Conservation (phyloP, 2,888 invertebrate genomes). For the Amiota minor region DNA sequence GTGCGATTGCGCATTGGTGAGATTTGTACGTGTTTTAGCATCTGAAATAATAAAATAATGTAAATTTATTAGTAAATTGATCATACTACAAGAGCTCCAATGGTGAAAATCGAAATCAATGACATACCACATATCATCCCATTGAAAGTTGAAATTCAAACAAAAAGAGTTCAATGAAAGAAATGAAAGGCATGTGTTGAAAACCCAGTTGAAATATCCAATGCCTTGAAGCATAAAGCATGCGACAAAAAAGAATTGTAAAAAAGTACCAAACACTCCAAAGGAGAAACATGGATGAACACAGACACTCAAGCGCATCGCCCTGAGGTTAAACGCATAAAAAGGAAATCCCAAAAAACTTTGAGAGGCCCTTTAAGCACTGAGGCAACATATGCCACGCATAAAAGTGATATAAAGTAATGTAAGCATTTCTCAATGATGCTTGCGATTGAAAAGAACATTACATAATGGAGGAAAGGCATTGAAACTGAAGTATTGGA, state of each 20-base stretch:
- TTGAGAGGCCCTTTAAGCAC: too few species aligned
- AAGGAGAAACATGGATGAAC: not conserved
- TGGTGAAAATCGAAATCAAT: not conserved
- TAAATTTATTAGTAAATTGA: constrained; percentile 12
- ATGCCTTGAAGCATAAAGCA: not conserved
- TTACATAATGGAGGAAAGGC: too few species aligned
- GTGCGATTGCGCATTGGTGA: constrained; percentile 88
- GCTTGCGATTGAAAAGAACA: not conserved
- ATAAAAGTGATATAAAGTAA: not conserved
- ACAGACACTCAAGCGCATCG: not conserved
- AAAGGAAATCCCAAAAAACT: not conserved
- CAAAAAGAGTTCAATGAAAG: not conserved
- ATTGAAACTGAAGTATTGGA: not conserved
- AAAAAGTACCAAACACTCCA: not conserved
- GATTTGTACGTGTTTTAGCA: constrained; percentile 94
- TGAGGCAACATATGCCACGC: not conserved
- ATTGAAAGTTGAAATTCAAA: too few species aligned
- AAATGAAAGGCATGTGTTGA: not conserved
- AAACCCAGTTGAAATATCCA: constrained; percentile 15
- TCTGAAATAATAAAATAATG: constrained; percentile 74
- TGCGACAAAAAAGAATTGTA: not conserved
- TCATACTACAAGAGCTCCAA: too few species aligned
- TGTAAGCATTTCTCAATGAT: not conserved
- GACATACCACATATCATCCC: not conserved
- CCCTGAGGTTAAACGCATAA: not conserved